Conservation (phyloP, 2,113 vertebrate species). For the Urocolius indicus region DNA sequence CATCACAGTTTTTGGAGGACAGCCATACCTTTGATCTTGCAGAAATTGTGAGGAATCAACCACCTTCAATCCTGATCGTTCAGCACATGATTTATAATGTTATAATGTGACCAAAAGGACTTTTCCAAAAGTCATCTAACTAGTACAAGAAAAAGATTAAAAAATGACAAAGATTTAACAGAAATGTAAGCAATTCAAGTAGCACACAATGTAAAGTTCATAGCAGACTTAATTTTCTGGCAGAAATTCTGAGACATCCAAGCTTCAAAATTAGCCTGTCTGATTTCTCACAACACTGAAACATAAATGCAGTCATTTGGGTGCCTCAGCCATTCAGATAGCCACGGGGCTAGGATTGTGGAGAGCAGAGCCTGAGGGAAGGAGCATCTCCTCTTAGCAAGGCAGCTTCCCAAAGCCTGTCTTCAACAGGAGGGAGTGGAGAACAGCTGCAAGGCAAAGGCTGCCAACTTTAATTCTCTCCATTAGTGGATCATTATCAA, state of each 20-base stretch:
- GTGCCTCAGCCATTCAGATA: background rate
- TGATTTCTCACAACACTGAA: background rate
- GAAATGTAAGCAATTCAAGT: conserved; percentile 55
- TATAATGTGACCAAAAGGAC: conserved; percentile 42
- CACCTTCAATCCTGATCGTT: conserved; percentile 72
- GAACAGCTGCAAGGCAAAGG: conserved; percentile 46
- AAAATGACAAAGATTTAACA: conserved; percentile 41
- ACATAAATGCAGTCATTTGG: background rate
- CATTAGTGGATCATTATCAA: conserved; percentile 49
- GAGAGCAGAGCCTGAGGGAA: conserved; percentile 30
- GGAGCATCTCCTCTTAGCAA: background rate
- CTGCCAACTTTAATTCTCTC: conserved; percentile 49
- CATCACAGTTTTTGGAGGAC: conserved; percentile 77
- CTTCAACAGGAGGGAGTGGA: background rate
- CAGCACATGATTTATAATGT: conserved; percentile 68
- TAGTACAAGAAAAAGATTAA: conserved; percentile 16
- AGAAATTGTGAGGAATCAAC: conserved; percentile 71
- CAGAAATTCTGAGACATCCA: conserved; percentile 41
- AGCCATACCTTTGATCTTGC: conserved; percentile 81
- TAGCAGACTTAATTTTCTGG: conserved; percentile 44
- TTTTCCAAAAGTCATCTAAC: conserved; percentile 40
- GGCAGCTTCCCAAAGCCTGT: background rate
- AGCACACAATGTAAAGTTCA: conserved; percentile 51
- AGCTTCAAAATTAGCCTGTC: background rate
- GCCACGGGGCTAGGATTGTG: background rate